Conservation (phyloP, 2,797 vertebrate genomes). For the Peromyscus attwateri region DNA sequence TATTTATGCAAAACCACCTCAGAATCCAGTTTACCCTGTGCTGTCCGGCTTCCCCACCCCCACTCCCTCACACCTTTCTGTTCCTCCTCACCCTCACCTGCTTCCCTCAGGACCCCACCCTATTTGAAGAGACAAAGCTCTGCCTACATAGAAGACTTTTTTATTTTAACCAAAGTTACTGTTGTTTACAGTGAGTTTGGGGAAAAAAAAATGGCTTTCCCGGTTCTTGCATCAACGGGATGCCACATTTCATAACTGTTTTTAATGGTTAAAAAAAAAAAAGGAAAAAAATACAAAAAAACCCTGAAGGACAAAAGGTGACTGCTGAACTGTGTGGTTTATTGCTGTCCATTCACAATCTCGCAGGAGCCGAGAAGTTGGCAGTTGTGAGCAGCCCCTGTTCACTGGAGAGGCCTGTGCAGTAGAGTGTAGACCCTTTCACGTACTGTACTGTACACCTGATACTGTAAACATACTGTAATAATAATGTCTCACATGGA, state of each 20-base stretch:
- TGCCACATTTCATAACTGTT: conserved; percentile 90
- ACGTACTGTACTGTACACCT: conserved; percentile 96
- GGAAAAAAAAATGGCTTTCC: conserved; percentile 93
- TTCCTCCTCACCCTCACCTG: conserved; percentile 77
- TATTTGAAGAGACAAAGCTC: conserved; percentile 93
- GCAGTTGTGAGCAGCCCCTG: conserved; percentile 94
- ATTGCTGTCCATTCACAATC: conserved; percentile 95
- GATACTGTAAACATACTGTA: conserved; percentile 98
- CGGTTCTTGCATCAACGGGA: conserved; percentile 92
- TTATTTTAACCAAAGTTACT: conserved; percentile 99
- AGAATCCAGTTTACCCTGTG: conserved; percentile 95
- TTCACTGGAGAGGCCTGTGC: conserved; percentile 95
- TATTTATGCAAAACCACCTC: conserved; percentile 99
- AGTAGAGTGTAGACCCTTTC: conserved; percentile 98
- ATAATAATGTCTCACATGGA: conserved; percentile 98
- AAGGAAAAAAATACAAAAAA: conserved; percentile 70
- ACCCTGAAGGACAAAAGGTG: conserved; percentile 92
- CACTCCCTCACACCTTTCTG: conserved; percentile 58
- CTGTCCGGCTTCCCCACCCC: conserved; percentile 89
- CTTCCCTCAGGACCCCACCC: conserved; percentile 87
- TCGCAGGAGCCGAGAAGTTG: conserved; percentile 92
- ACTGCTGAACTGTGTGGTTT: conserved; percentile 95
- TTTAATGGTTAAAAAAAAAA: conserved; percentile 89
- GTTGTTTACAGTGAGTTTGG: conserved; percentile 99
- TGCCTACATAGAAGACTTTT: conserved; percentile 95